Percentiles rank a stretch among this genome's conserved stretches.
Evolutionary conservation across 2,113 vertebrate species (phyloP).

Genomic region (Tauraco erythrolophus): DNA sequence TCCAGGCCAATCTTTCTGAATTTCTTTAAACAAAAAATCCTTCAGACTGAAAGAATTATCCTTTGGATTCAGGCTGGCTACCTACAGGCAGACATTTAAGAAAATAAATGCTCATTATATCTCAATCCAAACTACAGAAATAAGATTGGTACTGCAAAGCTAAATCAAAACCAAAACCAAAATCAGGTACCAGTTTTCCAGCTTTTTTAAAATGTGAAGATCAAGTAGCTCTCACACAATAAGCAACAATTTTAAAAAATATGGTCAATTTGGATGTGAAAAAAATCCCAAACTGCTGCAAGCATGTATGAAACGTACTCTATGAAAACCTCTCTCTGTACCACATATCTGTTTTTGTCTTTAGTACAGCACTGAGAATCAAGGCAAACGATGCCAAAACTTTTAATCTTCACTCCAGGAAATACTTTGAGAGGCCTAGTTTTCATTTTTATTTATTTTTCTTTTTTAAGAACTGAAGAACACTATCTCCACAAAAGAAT

Average conservation of each 20-base stretch:
- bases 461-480: not conserved
- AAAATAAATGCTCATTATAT: not conserved
- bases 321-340: not conserved
- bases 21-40: conserved; percentile 88
- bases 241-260: not conserved
- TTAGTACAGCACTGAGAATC: not conserved
- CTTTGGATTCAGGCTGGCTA: conserved; percentile 89
- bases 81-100: conserved; percentile 72
- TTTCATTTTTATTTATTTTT: not conserved
- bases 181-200: not conserved
- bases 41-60: conserved; percentile 91
- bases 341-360: accelerated
- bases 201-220: not conserved
- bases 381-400: not conserved
- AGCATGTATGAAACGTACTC: accelerated
- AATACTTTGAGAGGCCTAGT: not conserved
- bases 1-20: conserved; percentile 92
- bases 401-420: not conserved
- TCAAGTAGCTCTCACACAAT: not conserved
- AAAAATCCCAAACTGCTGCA: not conserved
- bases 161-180: not conserved
- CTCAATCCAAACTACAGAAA: not conserved
- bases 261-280: not conserved
- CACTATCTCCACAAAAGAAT: not conserved
- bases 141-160: not conserved